Conservation (phyloP, 2,888 invertebrate genomes). For the Keiferia lycopersicella region DNA sequence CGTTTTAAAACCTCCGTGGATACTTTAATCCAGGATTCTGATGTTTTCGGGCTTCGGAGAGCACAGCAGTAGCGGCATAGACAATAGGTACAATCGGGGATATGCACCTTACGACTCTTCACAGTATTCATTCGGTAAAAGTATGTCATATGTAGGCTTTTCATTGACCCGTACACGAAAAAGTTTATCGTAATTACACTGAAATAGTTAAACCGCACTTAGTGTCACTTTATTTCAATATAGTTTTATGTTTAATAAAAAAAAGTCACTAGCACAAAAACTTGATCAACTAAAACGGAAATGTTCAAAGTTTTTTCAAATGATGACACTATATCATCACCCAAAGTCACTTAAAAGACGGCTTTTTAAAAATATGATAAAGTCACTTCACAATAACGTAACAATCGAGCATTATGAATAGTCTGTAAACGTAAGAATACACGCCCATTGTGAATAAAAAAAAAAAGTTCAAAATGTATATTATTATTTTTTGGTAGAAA, state of each 20-base stretch:
- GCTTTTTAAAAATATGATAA: constrained; percentile 25
- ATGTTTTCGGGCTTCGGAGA: constrained; percentile 58
- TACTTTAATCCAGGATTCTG: constrained; percentile 67
- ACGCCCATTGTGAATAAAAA: constrained; percentile 64
- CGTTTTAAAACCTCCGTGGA: constrained; percentile 66
- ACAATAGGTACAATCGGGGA: constrained; percentile 59
- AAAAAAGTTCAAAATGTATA: not conserved
- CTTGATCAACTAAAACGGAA: not conserved
- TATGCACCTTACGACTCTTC: constrained; percentile 69
- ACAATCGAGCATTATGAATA: constrained; percentile 64
- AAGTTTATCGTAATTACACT: not conserved
- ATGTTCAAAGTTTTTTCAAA: not conserved
- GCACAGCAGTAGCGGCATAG: constrained; percentile 67
- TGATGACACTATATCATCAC: not conserved
- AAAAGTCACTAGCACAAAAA: not conserved
- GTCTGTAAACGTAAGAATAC: constrained; percentile 71
- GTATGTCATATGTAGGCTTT: constrained; percentile 78
- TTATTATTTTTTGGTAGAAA: not conserved
- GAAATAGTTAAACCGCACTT: not conserved
- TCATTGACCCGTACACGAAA: constrained; percentile 34
- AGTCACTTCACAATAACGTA: constrained; percentile 45
- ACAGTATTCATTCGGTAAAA: constrained; percentile 52
- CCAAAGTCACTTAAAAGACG: not conserved
- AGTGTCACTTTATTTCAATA: not conserved
- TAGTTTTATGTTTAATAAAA: not conserved